Percentiles rank a stretch among this genome's conserved stretches.
These are phyloP conservation scores for Pasiphila rectangulata DNA, from an alignment of 2,888 invertebrate genomes.

Conservation along the genomic window DNA sequence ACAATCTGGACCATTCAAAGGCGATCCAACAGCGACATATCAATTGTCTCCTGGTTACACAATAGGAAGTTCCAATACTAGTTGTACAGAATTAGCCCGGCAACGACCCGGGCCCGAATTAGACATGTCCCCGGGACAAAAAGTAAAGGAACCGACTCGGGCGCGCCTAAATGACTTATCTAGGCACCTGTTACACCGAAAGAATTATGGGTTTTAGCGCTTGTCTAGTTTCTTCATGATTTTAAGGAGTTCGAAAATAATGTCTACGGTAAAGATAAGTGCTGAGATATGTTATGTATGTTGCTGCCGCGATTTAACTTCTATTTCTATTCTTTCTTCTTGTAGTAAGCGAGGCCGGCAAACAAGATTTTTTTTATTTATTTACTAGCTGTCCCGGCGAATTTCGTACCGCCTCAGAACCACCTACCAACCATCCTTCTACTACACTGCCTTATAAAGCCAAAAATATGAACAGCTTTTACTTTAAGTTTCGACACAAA, in stretches of 20 bases:
- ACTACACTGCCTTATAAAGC: too few relatives aligned
- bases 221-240: neutral
- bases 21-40: constrained; percentile 26
- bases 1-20: neutral
- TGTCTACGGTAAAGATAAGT: too few relatives aligned
- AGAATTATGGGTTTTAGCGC: constrained; percentile 1
- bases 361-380: too few relatives aligned
- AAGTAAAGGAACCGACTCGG: constrained; percentile 62
- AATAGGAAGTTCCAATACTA: constrained; percentile 57
- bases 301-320: too few relatives aligned
- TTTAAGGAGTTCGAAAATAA: neutral
- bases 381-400: too few relatives aligned
- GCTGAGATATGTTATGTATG: too few relatives aligned
- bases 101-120: constrained; percentile 66
- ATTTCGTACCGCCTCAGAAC: too few relatives aligned
- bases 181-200: constrained; percentile 43
- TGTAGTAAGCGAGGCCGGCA: too few relatives aligned
- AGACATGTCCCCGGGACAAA: constrained; percentile 71
- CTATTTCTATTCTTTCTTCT: too few relatives aligned
- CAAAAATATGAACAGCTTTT: too few relatives aligned
- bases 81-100: constrained; percentile 64
- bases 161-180: constrained; percentile 55
- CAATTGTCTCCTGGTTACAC: constrained; percentile 62
- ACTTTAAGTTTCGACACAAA: too few relatives aligned
- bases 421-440: too few relatives aligned